These are phyloP conservation scores for Pitta sordida DNA, from an alignment of 2,113 vertebrate species.

Conservation along the genomic window DNA sequence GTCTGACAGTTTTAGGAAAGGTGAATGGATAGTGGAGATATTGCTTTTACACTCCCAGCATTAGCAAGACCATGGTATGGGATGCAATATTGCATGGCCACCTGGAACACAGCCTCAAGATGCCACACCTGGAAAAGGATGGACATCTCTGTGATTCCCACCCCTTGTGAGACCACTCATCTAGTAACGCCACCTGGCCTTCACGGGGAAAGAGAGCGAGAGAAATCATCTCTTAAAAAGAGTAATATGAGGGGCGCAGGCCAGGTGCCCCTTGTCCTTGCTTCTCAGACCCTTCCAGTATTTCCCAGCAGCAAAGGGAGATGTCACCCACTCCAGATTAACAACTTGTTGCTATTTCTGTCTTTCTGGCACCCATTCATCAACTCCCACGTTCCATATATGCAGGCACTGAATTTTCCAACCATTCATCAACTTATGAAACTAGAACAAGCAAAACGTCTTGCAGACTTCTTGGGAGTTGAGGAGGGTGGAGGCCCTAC, in stretches of 20 bases:
- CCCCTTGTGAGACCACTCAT: accelerated
- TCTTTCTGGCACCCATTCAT: not conserved
- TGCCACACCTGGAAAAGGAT: not conserved
- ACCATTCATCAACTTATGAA: not conserved
- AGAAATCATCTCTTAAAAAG: not conserved
- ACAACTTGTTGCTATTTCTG: not conserved
- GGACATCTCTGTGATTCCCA: not conserved
- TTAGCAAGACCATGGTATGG: accelerated
- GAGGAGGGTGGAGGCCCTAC: not conserved
- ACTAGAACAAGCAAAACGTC: not conserved
- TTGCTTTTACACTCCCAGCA: not conserved
- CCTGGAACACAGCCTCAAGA: not conserved
- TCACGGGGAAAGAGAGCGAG: not conserved
- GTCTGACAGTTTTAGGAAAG: not conserved
- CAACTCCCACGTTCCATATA: not conserved
- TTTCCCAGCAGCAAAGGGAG: not conserved
- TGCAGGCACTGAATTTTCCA: not conserved
- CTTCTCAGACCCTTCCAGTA: not conserved
- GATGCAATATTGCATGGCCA: not conserved
- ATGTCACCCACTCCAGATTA: not conserved
- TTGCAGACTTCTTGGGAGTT: not conserved
- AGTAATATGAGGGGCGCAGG: not conserved
- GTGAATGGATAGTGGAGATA: not conserved
- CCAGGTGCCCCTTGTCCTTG: accelerated
- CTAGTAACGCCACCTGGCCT: too few relatives aligned